phyloP scores from a whole-genome alignment of 1,140 invertebrate species.

The Holotrichia oblita region DNA sequence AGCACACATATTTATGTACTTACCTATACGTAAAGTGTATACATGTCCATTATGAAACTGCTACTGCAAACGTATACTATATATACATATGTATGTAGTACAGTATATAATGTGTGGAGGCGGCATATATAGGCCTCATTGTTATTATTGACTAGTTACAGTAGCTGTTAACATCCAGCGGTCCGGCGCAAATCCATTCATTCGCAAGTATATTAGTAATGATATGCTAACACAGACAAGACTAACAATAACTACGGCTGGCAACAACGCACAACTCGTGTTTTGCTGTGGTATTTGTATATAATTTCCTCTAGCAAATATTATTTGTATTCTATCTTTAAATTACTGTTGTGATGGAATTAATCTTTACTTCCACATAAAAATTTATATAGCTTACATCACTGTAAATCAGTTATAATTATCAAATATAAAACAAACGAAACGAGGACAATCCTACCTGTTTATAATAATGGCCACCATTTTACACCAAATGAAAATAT shows the following conservation, averaged over 20 bases:
- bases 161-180: neutral
- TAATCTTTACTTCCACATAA: no score
- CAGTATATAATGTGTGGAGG: neutral
- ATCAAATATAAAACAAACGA: no score
- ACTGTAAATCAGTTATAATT: no score
- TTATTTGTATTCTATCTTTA: neutral
- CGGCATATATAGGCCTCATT: neutral
- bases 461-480: no score
- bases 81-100: neutral
- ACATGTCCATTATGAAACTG: neutral
- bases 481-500: no score
- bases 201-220: slow-evolving; percentile 12
- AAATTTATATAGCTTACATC: no score
- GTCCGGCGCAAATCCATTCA: neutral
- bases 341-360: no score
- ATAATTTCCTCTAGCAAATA: neutral
- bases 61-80: neutral
- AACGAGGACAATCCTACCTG: no score
- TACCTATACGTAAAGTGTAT: neutral
- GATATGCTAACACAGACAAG: neutral
- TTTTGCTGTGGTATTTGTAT: neutral
- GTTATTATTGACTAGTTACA: neutral
- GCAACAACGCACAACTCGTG: neutral
- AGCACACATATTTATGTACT: neutral
- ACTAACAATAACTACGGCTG: neutral